Percentiles rank a stretch among this genome's conserved stretches.
Evolutionary conservation across 2,797 vertebrate species (phyloP).

Genomic region (Bufotes viridis): DNA sequence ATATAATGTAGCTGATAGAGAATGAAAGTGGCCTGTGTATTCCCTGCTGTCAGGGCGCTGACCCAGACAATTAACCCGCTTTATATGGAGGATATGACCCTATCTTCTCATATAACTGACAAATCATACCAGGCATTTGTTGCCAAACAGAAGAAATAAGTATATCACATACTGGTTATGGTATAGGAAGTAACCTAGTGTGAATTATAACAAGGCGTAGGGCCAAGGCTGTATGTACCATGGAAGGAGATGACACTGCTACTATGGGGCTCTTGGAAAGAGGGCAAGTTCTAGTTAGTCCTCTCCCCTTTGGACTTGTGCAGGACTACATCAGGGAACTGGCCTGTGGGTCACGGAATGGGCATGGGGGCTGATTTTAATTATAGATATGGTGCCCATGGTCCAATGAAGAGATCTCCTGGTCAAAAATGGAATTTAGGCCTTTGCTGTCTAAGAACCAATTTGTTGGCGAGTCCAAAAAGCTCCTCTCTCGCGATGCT

Average conservation of each 20-base stretch:
- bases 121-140: neutral
- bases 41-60: neutral
- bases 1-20: constrained; percentile 38
- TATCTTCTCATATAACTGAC: neutral
- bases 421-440: no score
- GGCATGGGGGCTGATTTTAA: neutral
- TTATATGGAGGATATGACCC: constrained; percentile 28
- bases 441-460: no score
- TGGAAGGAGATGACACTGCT: neutral
- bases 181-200: neutral
- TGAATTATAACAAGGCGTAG: neutral
- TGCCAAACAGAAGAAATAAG: neutral
- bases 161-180: neutral
- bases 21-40: constrained; percentile 36
- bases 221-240: neutral
- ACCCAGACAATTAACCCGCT: neutral
- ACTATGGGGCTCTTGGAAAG: neutral
- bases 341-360: neutral
- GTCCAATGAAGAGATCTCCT: no score
- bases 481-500: no score
- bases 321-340: neutral
- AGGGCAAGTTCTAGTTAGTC: neutral
- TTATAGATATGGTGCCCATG: no score
- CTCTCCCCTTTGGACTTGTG: neutral
- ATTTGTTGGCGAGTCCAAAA: no score